Base-by-base conservation (phyloP, 2,888 invertebrate species). In the Acutogordius australiensis region DNA sequence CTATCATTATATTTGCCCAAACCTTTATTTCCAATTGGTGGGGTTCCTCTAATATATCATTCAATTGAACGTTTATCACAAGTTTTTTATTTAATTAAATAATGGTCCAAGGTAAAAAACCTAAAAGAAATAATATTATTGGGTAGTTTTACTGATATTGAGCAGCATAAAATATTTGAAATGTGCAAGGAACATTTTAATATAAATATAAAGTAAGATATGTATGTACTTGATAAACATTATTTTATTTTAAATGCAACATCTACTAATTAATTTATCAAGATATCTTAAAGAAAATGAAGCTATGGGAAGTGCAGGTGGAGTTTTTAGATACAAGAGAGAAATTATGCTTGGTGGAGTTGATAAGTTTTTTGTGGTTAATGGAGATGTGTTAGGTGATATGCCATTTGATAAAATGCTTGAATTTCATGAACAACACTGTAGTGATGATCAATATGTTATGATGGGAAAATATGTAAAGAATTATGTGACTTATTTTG, bases 311-410 rank as follows among this genome's bases (percentile, higher is more conserved):
- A 97, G 94, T 0, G 94, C 85, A 0, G 97, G 97, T 29, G 90
- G 91, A 27, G 78, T 97, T 67, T 88, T 86, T 71, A 90, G 91
- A 72, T 94, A 94, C 71, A 78, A 91, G 30, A 91, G 94, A 71
- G 88, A 90, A 72, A 84, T 94, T 63, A 76, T 85, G 30, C 80
- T 80, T 1, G 77, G 90, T 2, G 81, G 80, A 68, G 85, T 88
- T 0, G 77, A 81, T 56, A 82, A 81, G 0, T 86, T 94, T 71
- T 90, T 94, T 70, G 78, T 97, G 2, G 78, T 97, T 66, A 97
- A 97, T 68, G 90, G 91, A 1, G 94, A 94, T 73, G 88, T 94
- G 0, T 94, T 94, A 69, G 84, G 88, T 0, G 87, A 97, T 71
- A 90, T 97, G 70, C 88, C 90, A 0, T 72, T 91, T 18, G 76